Evolutionary conservation across 2,888 invertebrate species (phyloP), one percentile per base, ranked within the genome.

Genomic region (Argyresthia albistria): DNA sequence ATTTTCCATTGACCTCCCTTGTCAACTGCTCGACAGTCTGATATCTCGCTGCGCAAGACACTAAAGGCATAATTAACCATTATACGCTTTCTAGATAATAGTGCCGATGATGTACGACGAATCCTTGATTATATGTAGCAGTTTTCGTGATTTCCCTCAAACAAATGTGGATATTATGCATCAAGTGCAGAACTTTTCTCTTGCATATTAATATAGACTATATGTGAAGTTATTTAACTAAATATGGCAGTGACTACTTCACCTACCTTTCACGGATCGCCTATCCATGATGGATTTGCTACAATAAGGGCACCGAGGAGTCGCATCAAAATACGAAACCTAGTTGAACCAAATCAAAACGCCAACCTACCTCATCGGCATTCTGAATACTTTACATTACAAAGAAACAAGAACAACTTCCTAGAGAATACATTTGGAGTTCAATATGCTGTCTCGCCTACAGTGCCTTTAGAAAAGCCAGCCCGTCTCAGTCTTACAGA

Each of bases 281-380:
- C 93, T 55, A 91, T 95, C 51, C 93, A 95, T 76, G 95, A 96
- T 77, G 95, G 95, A 53, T 96, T 94, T 79, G 95, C 95, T 51
- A 96, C 95, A n/a, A 94, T 96, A 62, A 88, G 94, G 55, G 89
- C 93, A 11, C 91, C 87, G 39, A 79, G 88, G 62, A 88, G 87
- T 63, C 71, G 84, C 59, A 83, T 86, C 59, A 88, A 88, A 62
- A 83, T 87, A 63, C 81, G 84, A 61, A 83, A 77, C 65, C 64
- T 84, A 66, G 78, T 83, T 57, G 83, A 84, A 68, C 81, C 83
- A 71, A 84, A 69, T 64, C 74, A 73, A 62, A 68, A 64, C 53
- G 62, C 66, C 43, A 81, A 79, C 71, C 76, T 84, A 80, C 83
- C 87, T 76, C 86, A 87, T 61, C 74, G 83, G 63, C 83, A 83